Base-by-base conservation (phyloP, 2,113 vertebrate genomes). In the Phyllostomus hastatus region DNA sequence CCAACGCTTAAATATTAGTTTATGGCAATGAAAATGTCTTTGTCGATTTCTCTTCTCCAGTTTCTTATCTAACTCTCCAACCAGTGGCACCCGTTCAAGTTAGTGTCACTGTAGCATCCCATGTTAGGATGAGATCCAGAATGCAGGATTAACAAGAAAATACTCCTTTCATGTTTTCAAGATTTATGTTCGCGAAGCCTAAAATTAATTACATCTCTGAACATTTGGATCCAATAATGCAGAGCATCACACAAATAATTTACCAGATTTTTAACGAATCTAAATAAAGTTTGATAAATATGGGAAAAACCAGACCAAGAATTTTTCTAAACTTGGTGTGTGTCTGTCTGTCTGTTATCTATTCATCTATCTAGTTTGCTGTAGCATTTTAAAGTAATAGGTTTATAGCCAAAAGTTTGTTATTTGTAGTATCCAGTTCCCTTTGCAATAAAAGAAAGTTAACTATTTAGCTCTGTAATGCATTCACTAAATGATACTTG, bases 161-260 rank as follows among this genome's bases (percentile, higher is more conserved):
- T 24, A 64, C 28, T 33, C 57, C 64, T 95, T 95, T 89, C 26
- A 78, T 92, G 48, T 20, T 91, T 94, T 93, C 50, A 93, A 91
- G 66, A 96, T 80, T 92, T 91, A 95, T 83, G 93, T 83, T 33
- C 1, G 1, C 43, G 87, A 89, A 83, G 43, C 6, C 87, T 92
- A 97, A 96, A 96, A 93, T 88, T 93, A 94, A 91, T 95, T 59
- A 91, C 9, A 80, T 78, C 12, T 85, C 52, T 57, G 85, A 89
- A 81, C 82, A 93, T 83, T 94, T 91, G n/a, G 22, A 93, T 79
- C 52, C 72, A 78, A 57, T 94, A 69, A 86, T 76, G 7, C 9
- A 79, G 28, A 85, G 8, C 24, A 72, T 0, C 66, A 50, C 4
- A 41, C 31, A 94, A 97, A 91, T 89, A 93, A 89, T 95, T 92